A percentile compares a stretch with the other conserved stretches of the same genome.
Evolutionary conservation across 2,888 invertebrate species (phyloP).

Genomic region (Crepidodera aurea): DNA sequence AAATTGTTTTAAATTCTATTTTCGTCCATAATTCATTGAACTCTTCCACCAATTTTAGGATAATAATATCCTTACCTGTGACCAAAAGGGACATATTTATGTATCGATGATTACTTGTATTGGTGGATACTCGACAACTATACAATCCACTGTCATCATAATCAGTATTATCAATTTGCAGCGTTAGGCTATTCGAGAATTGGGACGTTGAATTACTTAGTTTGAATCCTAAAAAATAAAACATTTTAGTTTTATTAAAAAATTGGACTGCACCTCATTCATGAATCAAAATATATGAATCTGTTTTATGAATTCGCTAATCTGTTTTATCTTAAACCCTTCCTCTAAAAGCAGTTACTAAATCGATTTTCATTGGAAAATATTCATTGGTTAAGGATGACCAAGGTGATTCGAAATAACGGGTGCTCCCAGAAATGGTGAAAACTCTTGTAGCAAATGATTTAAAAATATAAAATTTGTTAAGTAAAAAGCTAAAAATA

Average conservation of each 20-base stretch:
- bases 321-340: too few relatives aligned
- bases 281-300: too few relatives aligned
- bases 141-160: constrained; percentile 45
- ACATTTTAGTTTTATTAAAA: constrained; percentile 28
- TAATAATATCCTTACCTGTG: constrained; percentile 33
- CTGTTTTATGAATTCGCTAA: too few relatives aligned
- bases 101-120: background rate
- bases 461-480: too few relatives aligned
- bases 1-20: constrained; percentile 2
- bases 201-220: constrained; percentile 39
- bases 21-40: background rate
- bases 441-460: too few relatives aligned
- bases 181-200: constrained; percentile 42
- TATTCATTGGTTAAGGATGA: too few relatives aligned
- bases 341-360: too few relatives aligned
- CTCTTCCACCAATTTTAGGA: background rate
- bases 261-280: too few relatives aligned
- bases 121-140: constrained; percentile 37
- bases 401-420: too few relatives aligned
- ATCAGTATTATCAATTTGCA: constrained; percentile 42
- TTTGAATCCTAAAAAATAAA: constrained; percentile 23
- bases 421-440: too few relatives aligned
- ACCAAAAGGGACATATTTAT: constrained; percentile 17
- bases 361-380: too few relatives aligned
- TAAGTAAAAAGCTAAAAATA: too few relatives aligned